phyloP scores from a whole-genome alignment of 1,140 invertebrate species.

The Aphaenogaster rudis region DNA sequence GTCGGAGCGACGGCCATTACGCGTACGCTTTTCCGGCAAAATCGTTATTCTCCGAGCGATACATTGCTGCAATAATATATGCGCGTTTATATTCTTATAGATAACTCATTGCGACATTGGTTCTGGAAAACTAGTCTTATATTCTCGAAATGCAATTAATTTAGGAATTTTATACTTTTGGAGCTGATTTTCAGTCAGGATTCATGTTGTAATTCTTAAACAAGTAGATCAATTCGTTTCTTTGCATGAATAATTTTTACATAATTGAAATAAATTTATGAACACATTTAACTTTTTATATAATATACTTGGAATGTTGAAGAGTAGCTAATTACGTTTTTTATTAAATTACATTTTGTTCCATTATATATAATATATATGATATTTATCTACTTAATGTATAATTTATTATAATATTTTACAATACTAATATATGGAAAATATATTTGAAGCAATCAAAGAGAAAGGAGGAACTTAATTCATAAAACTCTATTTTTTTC shows the following conservation, averaged over 20 bases:
- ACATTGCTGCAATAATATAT: neutral
- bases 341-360: neutral
- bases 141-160: slow-evolving; percentile 2
- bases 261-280: neutral
- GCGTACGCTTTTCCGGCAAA: slow-evolving; percentile 34
- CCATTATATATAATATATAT: neutral
- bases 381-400: neutral
- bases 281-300: neutral
- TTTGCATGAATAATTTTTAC: neutral
- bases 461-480: neutral
- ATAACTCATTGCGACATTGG: neutral
- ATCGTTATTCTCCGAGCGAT: slow-evolving; percentile 50
- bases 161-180: neutral
- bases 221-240: neutral
- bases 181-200: neutral
- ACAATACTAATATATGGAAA: neutral
- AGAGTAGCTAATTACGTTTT: no score
- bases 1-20: slow-evolving; percentile 67
- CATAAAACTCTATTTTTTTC: neutral
- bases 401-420: slow-evolving; percentile 3
- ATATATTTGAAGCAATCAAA: neutral
- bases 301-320: neutral
- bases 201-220: neutral
- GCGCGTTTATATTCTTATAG: neutral
- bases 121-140: neutral